Base-by-base conservation (phyloP, 2,797 vertebrate genomes). In the Syngnathus acus region DNA sequence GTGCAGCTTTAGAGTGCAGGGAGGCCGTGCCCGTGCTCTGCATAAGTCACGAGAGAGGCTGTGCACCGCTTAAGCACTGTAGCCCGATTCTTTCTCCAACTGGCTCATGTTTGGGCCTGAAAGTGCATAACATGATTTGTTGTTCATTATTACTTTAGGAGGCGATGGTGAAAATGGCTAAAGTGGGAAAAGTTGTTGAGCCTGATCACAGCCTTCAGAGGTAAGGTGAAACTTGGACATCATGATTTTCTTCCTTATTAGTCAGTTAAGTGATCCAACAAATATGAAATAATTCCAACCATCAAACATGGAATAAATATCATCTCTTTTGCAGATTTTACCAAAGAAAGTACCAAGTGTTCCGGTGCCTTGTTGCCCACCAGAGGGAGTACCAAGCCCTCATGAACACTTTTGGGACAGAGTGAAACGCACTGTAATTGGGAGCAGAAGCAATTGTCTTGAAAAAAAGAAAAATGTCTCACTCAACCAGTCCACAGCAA, bases 161-260 rank as follows among this genome's bases (percentile, higher is more conserved):
- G 81, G 96, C 95, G 40, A 96, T 98, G 94, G 86, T 83, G 65
- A 93, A 87, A 87, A 98, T 98, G 96, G 92, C 91, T 61, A 94
- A 88, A 88, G 90, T 93, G 19, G 95, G 96, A 50, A 89, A 84
- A 82, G 89, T 97, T 0, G 81, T 98, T 76, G 85, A 79, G 71
- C 94, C 95, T 1, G 89, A 93, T 70, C 74, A 0, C 0, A 83
- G 91, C 65, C 88, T 95, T 23, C 88, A 91, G 82, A 92, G 92
- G 96, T 98, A 88, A 91, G 64, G 0, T 11, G 7, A 17, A 64
- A 47, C 40, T 4, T 43, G 16, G 19, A 45, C 39, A 3, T 7
- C 6, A 5, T 45, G 1, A n/a, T 61, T 61, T 6, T 47, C 50
- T 8, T 59, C 4, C 8, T 38, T 17, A 19, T 58, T 9, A 58